Evolutionary conservation across 2,113 vertebrate species (phyloP).

Genomic region (Coturnix japonica): DNA sequence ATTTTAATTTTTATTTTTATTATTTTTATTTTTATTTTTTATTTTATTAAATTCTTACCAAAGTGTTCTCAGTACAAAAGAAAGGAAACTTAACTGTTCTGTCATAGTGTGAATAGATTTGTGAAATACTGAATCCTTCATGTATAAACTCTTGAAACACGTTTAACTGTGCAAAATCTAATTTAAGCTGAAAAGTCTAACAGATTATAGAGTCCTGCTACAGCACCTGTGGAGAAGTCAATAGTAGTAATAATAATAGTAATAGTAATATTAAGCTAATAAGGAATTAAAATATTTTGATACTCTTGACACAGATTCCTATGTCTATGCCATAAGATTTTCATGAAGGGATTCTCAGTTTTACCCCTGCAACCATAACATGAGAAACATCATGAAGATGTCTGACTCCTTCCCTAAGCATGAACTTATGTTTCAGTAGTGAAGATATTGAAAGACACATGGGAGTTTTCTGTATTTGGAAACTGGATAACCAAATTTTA

Average conservation of each 20-base stretch:
- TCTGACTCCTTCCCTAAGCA: background rate
- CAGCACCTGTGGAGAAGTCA: background rate
- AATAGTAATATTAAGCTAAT: background rate
- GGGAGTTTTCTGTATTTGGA: background rate
- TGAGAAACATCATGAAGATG: background rate
- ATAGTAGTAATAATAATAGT: background rate
- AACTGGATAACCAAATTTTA: background rate
- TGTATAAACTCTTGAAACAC: fast-evolving
- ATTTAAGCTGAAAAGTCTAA: background rate
- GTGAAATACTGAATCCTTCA: background rate
- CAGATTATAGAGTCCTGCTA: background rate
- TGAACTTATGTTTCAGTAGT: background rate
- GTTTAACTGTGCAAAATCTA: background rate
- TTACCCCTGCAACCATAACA: background rate
- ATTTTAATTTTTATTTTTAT: too few species aligned
- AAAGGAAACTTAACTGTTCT: background rate
- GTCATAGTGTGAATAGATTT: background rate
- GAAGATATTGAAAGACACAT: background rate
- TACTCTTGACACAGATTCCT: background rate
- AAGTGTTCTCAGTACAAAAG: background rate
- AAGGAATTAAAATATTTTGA: background rate
- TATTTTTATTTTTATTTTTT: background rate
- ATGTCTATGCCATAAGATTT: background rate
- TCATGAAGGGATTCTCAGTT: background rate
- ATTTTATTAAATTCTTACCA: background rate